phyloP scores from a whole-genome alignment of 2,888 invertebrate species.

The Liodrosophila aerea region DNA sequence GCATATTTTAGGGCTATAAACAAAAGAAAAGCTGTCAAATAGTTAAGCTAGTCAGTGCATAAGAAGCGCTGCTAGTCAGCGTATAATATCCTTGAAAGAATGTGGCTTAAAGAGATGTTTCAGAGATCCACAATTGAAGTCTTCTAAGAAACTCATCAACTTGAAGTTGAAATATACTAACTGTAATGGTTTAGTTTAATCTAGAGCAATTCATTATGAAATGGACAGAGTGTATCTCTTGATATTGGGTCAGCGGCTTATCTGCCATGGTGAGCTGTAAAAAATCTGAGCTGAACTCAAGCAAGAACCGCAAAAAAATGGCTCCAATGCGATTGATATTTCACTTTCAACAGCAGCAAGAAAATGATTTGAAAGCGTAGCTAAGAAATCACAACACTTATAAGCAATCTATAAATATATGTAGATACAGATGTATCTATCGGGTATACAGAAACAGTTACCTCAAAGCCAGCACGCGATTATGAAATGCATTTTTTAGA shows the following conservation, averaged over 20 bases:
- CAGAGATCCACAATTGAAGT: too few species aligned
- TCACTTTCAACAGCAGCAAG: slow-evolving; percentile 36
- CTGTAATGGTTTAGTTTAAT: too few species aligned
- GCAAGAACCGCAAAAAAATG: slow-evolving; percentile 20
- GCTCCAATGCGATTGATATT: slow-evolving; percentile 21
- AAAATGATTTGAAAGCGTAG: slow-evolving; percentile 8
- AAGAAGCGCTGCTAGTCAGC: too few species aligned
- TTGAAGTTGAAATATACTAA: too few species aligned
- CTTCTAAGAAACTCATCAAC: too few species aligned
- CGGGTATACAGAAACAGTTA: slow-evolving; percentile 27
- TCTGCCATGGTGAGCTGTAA: slow-evolving; percentile 11
- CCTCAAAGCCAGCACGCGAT: slow-evolving; percentile 44
- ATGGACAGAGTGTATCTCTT: background rate
- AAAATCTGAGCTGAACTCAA: slow-evolving; percentile 1
- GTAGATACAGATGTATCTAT: slow-evolving; percentile 4
- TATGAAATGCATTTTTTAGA: slow-evolving; percentile 53
- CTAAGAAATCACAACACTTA: slow-evolving; percentile 42
- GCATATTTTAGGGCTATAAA: slow-evolving; percentile 1
- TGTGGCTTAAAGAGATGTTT: too few species aligned
- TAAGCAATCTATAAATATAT: slow-evolving; percentile 31
- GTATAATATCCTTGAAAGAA: too few species aligned
- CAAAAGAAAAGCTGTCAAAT: background rate
- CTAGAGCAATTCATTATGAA: too few species aligned
- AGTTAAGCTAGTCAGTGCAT: background rate
- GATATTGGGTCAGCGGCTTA: slow-evolving; percentile 19